A percentile compares a stretch with the other conserved stretches of the same genome.
Conservation (phyloP, 2,888 invertebrate species). For the Altica lythri region DNA sequence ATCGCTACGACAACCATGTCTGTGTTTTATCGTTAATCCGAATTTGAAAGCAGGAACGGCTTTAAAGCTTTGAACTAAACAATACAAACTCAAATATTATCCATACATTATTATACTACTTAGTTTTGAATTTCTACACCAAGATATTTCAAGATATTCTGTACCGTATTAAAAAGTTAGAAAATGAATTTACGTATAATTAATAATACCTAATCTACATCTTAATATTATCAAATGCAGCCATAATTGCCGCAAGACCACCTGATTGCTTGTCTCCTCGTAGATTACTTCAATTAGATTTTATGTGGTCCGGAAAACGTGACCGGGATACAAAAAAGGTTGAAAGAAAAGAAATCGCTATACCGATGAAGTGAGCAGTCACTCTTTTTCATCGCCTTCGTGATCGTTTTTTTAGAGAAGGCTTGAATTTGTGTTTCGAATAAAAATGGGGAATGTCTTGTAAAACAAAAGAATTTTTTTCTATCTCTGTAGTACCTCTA, state of each 20-base stretch:
- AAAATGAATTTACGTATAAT: no score
- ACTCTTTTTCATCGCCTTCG: neutral
- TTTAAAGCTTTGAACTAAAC: no score
- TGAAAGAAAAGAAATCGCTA: neutral
- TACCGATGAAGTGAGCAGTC: neutral
- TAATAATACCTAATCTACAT: no score
- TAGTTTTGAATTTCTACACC: no score
- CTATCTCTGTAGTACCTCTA: no score
- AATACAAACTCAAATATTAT: no score
- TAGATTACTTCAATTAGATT: constrained; percentile 49
- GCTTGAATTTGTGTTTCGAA: neutral
- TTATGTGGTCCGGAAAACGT: constrained; percentile 46
- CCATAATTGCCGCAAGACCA: constrained; percentile 38
- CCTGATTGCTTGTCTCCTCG: constrained; percentile 46
- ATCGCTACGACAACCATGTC: constrained; percentile 23
- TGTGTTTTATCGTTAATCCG: constrained; percentile 28
- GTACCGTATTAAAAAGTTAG: no score
- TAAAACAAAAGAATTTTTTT: no score
- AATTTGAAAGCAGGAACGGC: no score
- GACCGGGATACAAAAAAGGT: constrained; percentile 37
- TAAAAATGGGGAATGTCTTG: neutral
- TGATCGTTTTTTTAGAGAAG: neutral
- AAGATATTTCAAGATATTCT: no score
- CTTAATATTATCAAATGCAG: no score
- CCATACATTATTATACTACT: no score